Evolutionary conservation across 2,888 invertebrate species (phyloP), one percentile per base, ranked within the genome.

Genomic region (Amblyteles armatorius): DNA sequence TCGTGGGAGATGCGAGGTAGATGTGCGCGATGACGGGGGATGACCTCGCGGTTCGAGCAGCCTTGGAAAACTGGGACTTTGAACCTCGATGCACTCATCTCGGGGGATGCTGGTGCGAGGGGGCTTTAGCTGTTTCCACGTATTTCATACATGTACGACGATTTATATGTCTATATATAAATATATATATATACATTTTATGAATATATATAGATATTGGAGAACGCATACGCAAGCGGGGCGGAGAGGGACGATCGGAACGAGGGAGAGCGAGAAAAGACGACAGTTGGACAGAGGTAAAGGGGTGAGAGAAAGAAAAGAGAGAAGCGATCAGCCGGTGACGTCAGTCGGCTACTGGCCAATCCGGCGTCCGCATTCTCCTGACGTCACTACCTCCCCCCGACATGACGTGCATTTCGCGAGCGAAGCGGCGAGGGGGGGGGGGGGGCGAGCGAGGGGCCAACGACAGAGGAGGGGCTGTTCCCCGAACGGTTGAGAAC

Each of bases 31-130:
- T 68, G 76, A 89, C 90, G 89, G 89, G 89, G 90, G 90, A 89
- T 90, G 91, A 92, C 91, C 91, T 91, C 91, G 88, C 91, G 87
- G 87, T 85, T 89, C 90, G 89, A 87, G 88, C 91, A 93, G 93
- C 93, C 93, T 93, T 93, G 93, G 92, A 82, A 92, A 93, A 93
- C 92, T 93, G 91, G 93, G 90, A 89, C 93, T 93, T 92, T 93
- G 93, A 93, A 93, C 93, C 91, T 89, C 85, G 87, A 87, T 93
- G 92, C 92, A 93, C 93, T 92, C 91, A 80, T 90, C 83, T 78
- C 87, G 78, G 71, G 44, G 79, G 57, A 19, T 74, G 40, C 78
- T 81, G 52, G 36, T 79, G 83, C 33, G 74, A 52, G 82, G 76
- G 72, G 36, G 52, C 57, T 72, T 67, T 65, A 60, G 76, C 69